Evolutionary conservation across 2,113 vertebrate genomes (phyloP).

Genomic region (Cryptomyrus ogoouensis): DNA sequence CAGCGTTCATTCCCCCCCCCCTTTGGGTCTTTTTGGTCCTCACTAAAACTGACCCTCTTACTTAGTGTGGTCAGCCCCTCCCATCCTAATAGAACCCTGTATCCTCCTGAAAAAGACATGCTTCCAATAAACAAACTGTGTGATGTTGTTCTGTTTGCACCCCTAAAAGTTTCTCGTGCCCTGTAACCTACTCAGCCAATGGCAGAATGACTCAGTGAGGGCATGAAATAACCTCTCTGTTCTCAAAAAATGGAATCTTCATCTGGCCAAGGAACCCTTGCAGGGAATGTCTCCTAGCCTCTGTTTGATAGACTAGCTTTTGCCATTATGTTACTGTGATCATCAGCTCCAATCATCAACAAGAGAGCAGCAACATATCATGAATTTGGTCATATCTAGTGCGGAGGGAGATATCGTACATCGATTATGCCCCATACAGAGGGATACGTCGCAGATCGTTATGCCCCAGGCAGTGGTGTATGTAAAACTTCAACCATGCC

Average conservation of each 20-base stretch:
- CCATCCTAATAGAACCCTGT: not conserved
- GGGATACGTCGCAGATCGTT: not conserved
- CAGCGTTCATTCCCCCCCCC: not conserved
- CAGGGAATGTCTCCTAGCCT: slow-evolving; percentile 1
- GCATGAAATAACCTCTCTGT: slow-evolving; percentile 6
- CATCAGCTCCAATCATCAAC: slow-evolving; percentile 39
- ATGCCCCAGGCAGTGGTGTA: not conserved
- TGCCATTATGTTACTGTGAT: slow-evolving; percentile 26
- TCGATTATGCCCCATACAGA: not conserved
- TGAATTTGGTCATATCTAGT: slow-evolving; percentile 29
- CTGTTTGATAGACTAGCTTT: not conserved
- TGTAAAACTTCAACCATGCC: not conserved
- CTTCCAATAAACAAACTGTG: not conserved
- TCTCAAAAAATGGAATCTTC: not conserved
- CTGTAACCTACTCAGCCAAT: not conserved
- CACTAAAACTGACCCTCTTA: not conserved
- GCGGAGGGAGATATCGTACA: not conserved
- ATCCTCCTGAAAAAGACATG: not conserved
- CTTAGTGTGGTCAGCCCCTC: not conserved
- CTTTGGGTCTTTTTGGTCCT: not conserved
- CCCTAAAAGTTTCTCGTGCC: not conserved
- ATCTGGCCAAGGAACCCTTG: slow-evolving; percentile 12
- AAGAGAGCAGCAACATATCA: slow-evolving; percentile 31
- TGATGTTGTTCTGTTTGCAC: not conserved
- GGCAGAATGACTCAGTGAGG: not conserved